Evolutionary conservation across 2,797 vertebrate species (phyloP).

Genomic region (Clarias laeviceps): DNA sequence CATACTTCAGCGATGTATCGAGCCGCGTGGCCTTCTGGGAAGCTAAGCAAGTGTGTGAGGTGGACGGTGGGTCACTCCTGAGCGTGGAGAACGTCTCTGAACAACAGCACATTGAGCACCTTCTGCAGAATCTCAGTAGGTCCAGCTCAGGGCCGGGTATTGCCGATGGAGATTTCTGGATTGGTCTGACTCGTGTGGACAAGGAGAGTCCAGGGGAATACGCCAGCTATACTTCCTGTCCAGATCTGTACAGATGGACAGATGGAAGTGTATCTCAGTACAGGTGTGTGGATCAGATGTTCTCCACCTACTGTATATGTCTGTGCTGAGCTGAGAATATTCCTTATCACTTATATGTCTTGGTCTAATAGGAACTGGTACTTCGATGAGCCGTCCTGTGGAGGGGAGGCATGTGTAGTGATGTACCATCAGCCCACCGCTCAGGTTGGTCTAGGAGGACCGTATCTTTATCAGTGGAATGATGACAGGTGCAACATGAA

Average conservation of each 20-base stretch:
- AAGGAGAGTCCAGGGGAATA: slow-evolving; percentile 68
- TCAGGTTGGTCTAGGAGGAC: slow-evolving; percentile 85
- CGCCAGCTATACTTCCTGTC: slow-evolving; percentile 76
- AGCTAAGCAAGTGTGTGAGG: slow-evolving; percentile 81
- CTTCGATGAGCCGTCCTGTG: slow-evolving; percentile 93
- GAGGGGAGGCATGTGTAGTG: slow-evolving; percentile 94
- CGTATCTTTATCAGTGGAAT: slow-evolving; percentile 95
- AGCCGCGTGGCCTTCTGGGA: slow-evolving; percentile 89
- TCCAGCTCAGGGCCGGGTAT: slow-evolving; percentile 76
- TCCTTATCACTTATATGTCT: not conserved
- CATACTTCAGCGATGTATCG: slow-evolving; percentile 90
- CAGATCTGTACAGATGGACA: slow-evolving; percentile 88
- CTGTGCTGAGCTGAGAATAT: not conserved
- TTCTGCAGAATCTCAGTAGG: slow-evolving; percentile 84
- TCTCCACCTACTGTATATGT: not conserved
- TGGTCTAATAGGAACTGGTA: slow-evolving; percentile 89
- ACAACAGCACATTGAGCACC: slow-evolving; percentile 86
- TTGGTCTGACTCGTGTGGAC: slow-evolving; percentile 84
- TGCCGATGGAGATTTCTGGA: slow-evolving; percentile 95
- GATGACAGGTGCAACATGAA: slow-evolving; percentile 99
- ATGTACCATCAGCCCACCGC: slow-evolving; percentile 98
- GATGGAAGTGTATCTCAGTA: slow-evolving; percentile 84
- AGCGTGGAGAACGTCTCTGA: slow-evolving; percentile 83
- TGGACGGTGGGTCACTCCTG: slow-evolving; percentile 83
- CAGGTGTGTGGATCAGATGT: slow-evolving; percentile 70